Evolutionary conservation across 2,113 vertebrate species (phyloP).

Genomic region (Tetraodon nigroviridis): DNA sequence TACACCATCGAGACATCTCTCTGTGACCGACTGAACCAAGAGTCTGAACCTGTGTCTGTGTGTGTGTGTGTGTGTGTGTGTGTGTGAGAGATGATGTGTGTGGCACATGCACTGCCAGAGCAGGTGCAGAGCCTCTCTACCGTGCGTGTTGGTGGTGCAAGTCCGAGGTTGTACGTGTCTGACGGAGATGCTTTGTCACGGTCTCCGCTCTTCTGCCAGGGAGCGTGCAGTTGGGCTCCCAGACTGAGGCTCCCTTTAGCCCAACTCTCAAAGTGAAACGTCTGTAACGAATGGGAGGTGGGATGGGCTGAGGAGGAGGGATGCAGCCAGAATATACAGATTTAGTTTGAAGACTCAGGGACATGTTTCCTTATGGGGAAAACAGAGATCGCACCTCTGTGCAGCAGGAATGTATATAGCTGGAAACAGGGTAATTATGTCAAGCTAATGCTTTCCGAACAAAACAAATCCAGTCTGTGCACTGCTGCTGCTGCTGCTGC

Average conservation of each 20-base stretch:
- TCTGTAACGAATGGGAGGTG: conserved; percentile 19
- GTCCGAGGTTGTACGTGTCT: conserved; percentile 34
- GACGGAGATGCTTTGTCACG: conserved; percentile 41
- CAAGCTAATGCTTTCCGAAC: conserved; percentile 41
- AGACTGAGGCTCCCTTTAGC: conserved; percentile 58
- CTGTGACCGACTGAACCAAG: conserved; percentile 33
- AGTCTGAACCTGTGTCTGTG: conserved; percentile 41
- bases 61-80: too few relatives aligned
- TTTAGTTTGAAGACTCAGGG: conserved; percentile 66
- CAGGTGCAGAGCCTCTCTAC: conserved; percentile 31
- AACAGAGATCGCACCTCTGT: conserved; percentile 39
- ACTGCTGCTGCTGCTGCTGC: conserved; percentile 9
- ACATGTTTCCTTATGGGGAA: conserved; percentile 46
- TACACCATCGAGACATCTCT: conserved; percentile 24
- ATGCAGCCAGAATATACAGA: conserved; percentile 41
- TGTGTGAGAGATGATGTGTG: conserved; percentile 35
- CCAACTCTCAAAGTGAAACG: conserved; percentile 48
- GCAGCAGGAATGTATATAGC: conserved; percentile 41
- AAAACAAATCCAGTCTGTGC: conserved; percentile 38
- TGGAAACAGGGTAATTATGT: conserved; percentile 66
- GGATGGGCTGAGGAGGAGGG: conserved; percentile 9
- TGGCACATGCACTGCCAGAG: conserved; percentile 38
- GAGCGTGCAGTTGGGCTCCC: conserved; percentile 39
- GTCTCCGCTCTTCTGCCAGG: conserved; percentile 35
- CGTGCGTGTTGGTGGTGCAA: neutral